Evolutionary conservation across 2,888 invertebrate species (phyloP).

Genomic region (Perdita meconis): DNA sequence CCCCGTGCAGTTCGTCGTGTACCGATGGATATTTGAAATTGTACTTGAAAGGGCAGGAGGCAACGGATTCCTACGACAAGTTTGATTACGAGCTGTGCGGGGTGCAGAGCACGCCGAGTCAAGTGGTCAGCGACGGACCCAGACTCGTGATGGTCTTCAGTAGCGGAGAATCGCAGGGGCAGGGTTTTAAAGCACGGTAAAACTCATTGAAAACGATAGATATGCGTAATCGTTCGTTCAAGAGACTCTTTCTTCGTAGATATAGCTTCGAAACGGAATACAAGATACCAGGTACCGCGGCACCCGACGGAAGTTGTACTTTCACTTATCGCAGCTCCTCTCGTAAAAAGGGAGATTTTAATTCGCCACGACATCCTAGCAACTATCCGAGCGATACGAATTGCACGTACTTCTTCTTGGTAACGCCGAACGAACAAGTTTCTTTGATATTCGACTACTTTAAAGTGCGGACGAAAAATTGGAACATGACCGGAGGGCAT

Average conservation of each 20-base stretch:
- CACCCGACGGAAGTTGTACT: constrained; percentile 95
- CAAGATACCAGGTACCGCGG: constrained; percentile 96
- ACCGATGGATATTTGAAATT: constrained; percentile 96
- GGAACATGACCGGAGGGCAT: constrained; percentile 90
- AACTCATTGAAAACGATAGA: constrained; percentile 84
- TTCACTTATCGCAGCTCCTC: constrained; percentile 96
- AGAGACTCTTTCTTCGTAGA: constrained; percentile 65
- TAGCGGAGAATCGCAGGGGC: constrained; percentile 95
- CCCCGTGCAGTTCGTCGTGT: constrained; percentile 86
- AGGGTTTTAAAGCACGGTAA: constrained; percentile 94
- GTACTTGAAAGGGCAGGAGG: constrained; percentile 96
- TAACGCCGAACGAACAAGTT: constrained; percentile 94
- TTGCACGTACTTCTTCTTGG: constrained; percentile 96
- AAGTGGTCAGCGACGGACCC: constrained; percentile 95
- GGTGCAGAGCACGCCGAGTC: constrained; percentile 89
- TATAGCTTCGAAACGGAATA: constrained; percentile 90
- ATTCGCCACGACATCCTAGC: constrained; percentile 98
- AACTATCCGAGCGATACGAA: constrained; percentile 98
- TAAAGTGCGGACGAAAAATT: constrained; percentile 93
- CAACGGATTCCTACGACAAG: constrained; percentile 96
- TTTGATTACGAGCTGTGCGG: constrained; percentile 97
- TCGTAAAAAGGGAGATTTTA: constrained; percentile 95
- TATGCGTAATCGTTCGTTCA: too few species aligned
- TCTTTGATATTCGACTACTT: constrained; percentile 96
- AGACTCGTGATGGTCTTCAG: constrained; percentile 97